Conservation (phyloP, 2,888 invertebrate species). For the Gisinianus flammeolus region DNA sequence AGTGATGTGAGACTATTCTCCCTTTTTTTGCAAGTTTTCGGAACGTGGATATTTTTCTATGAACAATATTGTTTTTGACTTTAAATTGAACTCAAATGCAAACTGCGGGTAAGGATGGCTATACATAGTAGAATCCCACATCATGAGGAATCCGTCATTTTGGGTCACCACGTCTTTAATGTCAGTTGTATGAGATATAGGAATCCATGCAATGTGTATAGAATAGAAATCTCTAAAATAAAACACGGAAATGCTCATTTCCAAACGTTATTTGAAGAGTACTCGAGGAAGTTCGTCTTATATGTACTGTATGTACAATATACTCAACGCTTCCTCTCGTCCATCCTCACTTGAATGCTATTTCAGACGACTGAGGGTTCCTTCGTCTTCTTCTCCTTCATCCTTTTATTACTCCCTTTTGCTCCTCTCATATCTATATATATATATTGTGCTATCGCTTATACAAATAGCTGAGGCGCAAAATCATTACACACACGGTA, state of each 20-base stretch:
- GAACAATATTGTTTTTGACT: no score
- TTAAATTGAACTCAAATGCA: no score
- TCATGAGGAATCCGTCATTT: no score
- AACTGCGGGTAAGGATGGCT: no score
- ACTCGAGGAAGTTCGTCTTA: constrained; percentile 20
- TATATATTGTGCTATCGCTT: no score
- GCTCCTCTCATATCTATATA: background rate
- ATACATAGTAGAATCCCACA: no score
- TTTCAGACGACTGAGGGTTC: constrained; percentile 28
- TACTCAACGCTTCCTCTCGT: constrained; percentile 18
- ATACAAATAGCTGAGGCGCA: background rate
- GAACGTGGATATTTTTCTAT: no score
- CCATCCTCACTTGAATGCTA: constrained; percentile 26
- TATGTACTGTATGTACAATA: background rate
- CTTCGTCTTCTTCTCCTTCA: constrained; percentile 22
- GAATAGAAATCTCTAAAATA: constrained; percentile 9
- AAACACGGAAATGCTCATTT: constrained; percentile 33
- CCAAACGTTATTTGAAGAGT: constrained; percentile 26
- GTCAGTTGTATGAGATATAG: background rate
- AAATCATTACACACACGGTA: background rate
- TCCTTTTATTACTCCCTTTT: constrained; percentile 7
- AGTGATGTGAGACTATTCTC: no score
- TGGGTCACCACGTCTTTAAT: no score
- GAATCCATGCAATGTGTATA: background rate
- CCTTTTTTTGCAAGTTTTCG: no score